Evolutionary conservation across 2,888 invertebrate species (phyloP), one percentile per base, ranked within the genome.

Genomic region (Lasioglossum zephyrum): DNA sequence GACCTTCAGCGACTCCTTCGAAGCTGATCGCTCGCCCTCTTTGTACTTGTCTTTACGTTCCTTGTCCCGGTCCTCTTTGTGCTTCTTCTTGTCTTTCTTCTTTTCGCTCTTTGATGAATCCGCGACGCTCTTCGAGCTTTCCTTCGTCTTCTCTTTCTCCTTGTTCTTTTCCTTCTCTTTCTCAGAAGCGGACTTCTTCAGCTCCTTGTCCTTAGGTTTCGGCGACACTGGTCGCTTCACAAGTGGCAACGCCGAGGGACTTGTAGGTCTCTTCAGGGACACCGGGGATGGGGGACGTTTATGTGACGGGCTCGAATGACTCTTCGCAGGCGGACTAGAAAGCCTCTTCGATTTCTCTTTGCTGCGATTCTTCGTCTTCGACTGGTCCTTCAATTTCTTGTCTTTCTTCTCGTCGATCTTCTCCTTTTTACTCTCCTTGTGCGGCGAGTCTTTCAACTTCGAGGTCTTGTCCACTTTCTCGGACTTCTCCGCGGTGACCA

Each of bases 61-160:
- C 93, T 96, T 96, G 75, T 95, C 94, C 85, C 95, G 95, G 77
- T 97, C 96, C 88, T 96, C 96, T 92, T 96, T 97, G 87, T 95
- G 96, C 87, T 96, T 96, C 92, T 95, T 96, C 95, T 96, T 88
- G 93, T 92, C 94, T 95, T 96, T 89, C 95, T 96, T 94, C 92
- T 95, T 94, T 94, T 96, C 92, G 88, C 94, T 95, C 95, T 96
- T 90, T 94, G 96, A 91, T 94, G 96, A 89, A 96, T 96, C 94
- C 95, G 96, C 95, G 95, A 53, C 92, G 94, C 85, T 93, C 93
- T 95, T 96, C 0, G 86, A 95, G 88, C 92, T 96, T 8, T 94
- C 94, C n/a, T 89, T 90, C 2, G 60, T 96, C 92, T 97, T 96
- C 78, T 96, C 96, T 92, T 97, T 96, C 91, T 96, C 96, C 87